Percentiles rank a stretch among this genome's conserved stretches.
phyloP scores from a whole-genome alignment of 2,113 vertebrate genomes.

The Colaptes auratus region DNA sequence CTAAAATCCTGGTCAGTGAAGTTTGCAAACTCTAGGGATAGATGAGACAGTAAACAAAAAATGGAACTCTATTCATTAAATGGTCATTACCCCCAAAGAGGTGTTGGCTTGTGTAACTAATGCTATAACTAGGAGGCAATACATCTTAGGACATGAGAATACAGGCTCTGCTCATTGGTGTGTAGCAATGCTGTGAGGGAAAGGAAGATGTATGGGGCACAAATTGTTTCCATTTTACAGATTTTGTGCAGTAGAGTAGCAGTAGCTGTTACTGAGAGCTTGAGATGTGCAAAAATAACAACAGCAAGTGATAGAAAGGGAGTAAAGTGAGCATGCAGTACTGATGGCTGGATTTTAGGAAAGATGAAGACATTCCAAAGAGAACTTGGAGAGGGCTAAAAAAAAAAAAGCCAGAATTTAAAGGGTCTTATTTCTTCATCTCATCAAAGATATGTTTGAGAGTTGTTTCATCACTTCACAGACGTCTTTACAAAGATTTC shows the following conservation, averaged over 20 bases:
- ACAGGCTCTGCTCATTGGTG: fast-evolving
- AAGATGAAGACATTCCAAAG: neutral
- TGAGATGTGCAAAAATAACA: neutral
- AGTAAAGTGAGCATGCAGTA: neutral
- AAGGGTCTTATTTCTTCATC: neutral
- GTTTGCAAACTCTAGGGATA: neutral
- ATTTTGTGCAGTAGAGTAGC: neutral
- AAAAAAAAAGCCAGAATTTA: neutral
- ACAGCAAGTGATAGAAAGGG: neutral
- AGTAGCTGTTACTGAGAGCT: neutral
- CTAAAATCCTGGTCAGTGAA: neutral
- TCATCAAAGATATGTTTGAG: neutral
- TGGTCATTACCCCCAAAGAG: neutral
- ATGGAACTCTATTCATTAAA: neutral
- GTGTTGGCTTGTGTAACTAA: neutral
- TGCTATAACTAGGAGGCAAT: neutral
- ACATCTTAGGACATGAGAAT: neutral
- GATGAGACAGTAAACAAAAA: neutral
- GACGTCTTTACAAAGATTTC: neutral
- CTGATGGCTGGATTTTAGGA: neutral
- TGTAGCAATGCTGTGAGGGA: neutral
- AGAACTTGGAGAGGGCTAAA: neutral
- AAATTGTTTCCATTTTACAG: neutral
- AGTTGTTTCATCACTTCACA: neutral
- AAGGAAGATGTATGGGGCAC: neutral